phyloP scores from a whole-genome alignment of 2,888 invertebrate species.

The Platypus cylindrus region DNA sequence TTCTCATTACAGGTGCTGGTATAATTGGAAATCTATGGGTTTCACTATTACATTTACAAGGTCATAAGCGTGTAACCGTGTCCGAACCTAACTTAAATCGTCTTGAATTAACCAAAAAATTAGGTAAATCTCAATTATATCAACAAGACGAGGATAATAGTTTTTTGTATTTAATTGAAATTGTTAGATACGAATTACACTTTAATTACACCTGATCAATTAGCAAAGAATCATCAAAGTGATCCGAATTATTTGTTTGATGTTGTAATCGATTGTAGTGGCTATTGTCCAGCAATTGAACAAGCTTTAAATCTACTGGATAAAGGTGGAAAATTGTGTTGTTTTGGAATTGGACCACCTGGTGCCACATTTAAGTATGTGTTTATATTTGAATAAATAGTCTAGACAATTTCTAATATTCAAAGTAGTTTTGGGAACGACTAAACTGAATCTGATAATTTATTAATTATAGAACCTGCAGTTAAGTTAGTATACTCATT shows the following conservation, averaged over 20 bases:
- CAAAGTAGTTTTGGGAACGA: too few relatives aligned
- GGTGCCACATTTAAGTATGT: slow-evolving; percentile 34
- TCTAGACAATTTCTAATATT: too few relatives aligned
- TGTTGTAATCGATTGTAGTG: slow-evolving; percentile 59
- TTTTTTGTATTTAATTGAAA: neutral
- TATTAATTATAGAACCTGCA: too few relatives aligned
- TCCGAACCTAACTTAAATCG: slow-evolving; percentile 47
- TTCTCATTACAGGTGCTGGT: slow-evolving; percentile 54
- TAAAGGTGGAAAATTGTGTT: slow-evolving; percentile 49
- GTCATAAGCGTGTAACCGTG: slow-evolving; percentile 52
- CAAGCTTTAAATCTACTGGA: slow-evolving; percentile 42
- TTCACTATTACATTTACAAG: slow-evolving; percentile 49
- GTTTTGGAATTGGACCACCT: slow-evolving; percentile 54
- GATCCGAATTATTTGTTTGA: slow-evolving; percentile 41
- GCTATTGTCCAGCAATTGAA: slow-evolving; percentile 56
- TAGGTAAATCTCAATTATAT: slow-evolving; percentile 31
- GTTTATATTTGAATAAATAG: too few relatives aligned
- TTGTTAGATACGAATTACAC: slow-evolving; percentile 45
- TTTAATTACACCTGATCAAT: slow-evolving; percentile 40
- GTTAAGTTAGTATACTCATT: too few relatives aligned
- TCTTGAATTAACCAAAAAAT: slow-evolving; percentile 37
- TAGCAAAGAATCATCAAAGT: slow-evolving; percentile 32
- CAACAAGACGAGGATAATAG: neutral
- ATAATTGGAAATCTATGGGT: slow-evolving; percentile 61
- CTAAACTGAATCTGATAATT: too few relatives aligned